These are phyloP conservation scores for Drosophila kanapiae DNA, from an alignment of 1,140 invertebrate species.

Conservation along the genomic window DNA sequence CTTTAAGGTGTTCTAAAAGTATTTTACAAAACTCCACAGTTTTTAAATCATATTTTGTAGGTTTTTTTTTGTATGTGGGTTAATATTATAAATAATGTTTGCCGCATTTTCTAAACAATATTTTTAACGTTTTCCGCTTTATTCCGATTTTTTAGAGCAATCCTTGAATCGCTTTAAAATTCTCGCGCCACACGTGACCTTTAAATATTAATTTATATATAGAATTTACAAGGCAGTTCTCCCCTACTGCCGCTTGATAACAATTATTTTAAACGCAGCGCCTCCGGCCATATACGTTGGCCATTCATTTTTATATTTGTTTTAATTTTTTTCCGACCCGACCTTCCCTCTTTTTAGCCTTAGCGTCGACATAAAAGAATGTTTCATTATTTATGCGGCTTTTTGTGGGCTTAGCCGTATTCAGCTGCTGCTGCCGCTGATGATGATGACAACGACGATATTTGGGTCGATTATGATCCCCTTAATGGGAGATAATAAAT, in stretches of 20 bases:
- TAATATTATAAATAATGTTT: no score
- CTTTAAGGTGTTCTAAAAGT: no score
- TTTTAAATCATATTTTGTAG: no score
- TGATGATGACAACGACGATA: conserved; percentile 18
- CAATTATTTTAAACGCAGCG: conserved; percentile 53
- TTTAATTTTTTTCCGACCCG: conserved; percentile 27
- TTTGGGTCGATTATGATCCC: conserved; percentile 45
- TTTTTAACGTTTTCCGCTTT: neutral
- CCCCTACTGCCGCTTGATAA: conserved; percentile 16
- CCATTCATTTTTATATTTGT: conserved; percentile 68
- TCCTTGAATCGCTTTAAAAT: neutral
- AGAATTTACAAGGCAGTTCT: neutral
- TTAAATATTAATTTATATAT: conserved; percentile 24
- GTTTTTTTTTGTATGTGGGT: no score
- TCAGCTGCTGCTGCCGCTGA: conserved; percentile 34
- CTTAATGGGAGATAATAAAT: conserved; percentile 59
- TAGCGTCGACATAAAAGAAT: conserved; percentile 51
- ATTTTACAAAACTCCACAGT: no score
- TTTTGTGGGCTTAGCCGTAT: conserved; percentile 47
- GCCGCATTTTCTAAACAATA: neutral
- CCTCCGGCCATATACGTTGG: conserved; percentile 46
- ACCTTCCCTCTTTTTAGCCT: conserved; percentile 20
- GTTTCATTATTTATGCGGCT: conserved; percentile 66
- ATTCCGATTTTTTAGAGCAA: neutral
- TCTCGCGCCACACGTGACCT: neutral